A percentile compares a stretch with the other conserved stretches of the same genome.
Evolutionary conservation across 2,888 invertebrate genomes (phyloP).

Genomic region (Eustalomyia histrio): DNA sequence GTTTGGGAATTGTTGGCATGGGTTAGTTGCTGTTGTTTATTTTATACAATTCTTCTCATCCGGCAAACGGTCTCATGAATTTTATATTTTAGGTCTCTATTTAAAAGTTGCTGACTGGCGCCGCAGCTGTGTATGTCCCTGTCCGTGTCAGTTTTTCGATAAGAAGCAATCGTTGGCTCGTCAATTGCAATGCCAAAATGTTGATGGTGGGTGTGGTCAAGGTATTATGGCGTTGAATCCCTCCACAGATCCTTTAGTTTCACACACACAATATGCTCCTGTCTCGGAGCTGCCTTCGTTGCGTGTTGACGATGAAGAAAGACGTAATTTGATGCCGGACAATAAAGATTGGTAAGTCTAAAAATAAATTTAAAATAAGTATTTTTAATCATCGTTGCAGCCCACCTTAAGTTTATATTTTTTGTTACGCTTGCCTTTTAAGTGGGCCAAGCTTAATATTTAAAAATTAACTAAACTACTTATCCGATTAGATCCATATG

Average conservation of each 20-base stretch:
- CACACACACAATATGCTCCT: constrained; percentile 86
- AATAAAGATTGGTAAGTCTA: constrained; percentile 85
- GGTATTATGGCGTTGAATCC: constrained; percentile 85
- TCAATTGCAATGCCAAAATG: constrained; percentile 71
- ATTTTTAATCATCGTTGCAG: neutral
- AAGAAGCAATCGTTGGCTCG: constrained; percentile 75
- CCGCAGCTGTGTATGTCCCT: constrained; percentile 75
- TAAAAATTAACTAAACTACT: too few relatives aligned
- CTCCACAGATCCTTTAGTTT: constrained; percentile 87
- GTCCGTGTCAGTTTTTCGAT: constrained; percentile 71
- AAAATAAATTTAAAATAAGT: neutral
- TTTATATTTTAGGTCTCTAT: constrained; percentile 73
- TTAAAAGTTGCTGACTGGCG: constrained; percentile 75
- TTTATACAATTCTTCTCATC: too few relatives aligned
- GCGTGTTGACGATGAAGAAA: constrained; percentile 83
- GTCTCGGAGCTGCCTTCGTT: constrained; percentile 84
- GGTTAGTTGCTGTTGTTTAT: constrained; percentile 77
- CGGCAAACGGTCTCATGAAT: neutral
- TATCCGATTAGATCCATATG: too few relatives aligned
- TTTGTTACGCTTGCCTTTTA: too few relatives aligned
- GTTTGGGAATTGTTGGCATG: constrained; percentile 83
- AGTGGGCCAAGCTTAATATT: too few relatives aligned
- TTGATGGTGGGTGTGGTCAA: constrained; percentile 76
- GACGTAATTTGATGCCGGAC: constrained; percentile 87
- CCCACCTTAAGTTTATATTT: too few relatives aligned